A percentile compares a stretch with the other conserved stretches of the same genome.
phyloP scores from a whole-genome alignment of 2,797 vertebrate genomes.

The Poecilia velifera region DNA sequence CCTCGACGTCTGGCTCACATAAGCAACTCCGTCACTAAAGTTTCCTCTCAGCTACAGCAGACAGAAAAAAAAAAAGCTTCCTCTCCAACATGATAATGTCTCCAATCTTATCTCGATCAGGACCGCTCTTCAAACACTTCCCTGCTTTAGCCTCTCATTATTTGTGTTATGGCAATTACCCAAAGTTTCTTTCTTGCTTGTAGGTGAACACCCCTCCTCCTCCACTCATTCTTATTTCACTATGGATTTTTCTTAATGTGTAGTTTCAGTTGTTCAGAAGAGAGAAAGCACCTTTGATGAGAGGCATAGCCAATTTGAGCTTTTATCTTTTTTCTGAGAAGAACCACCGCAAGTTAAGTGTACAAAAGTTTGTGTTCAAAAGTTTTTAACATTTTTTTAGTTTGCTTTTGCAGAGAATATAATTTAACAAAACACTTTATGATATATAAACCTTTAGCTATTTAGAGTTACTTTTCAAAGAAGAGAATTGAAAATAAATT shows the following conservation, averaged over 20 bases:
- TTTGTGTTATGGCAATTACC: slow-evolving; percentile 79
- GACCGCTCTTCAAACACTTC: slow-evolving; percentile 78
- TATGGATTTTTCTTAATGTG: slow-evolving; percentile 49
- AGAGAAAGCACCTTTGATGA: slow-evolving; percentile 67
- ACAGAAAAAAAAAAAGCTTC: slow-evolving; percentile 62
- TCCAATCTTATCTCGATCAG: slow-evolving; percentile 82
- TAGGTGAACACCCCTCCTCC: slow-evolving; percentile 69
- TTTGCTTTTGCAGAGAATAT: background rate
- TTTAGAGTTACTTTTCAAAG: background rate
- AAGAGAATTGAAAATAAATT: background rate
- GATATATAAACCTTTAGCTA: background rate
- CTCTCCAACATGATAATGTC: slow-evolving; percentile 68
- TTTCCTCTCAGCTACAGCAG: slow-evolving; percentile 68
- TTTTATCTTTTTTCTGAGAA: slow-evolving; percentile 52
- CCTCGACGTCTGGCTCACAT: slow-evolving; percentile 48
- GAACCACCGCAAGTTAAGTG: slow-evolving; percentile 57
- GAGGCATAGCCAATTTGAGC: slow-evolving; percentile 57
- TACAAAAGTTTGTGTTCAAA: slow-evolving; percentile 32
- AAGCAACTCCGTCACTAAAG: slow-evolving; percentile 59
- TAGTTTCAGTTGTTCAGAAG: slow-evolving; percentile 66
- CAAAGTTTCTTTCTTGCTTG: slow-evolving; percentile 70
- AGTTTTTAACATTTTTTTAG: slow-evolving; percentile 25
- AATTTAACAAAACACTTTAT: background rate
- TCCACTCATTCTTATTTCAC: slow-evolving; percentile 40
- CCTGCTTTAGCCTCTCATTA: slow-evolving; percentile 72